phyloP scores from a whole-genome alignment of 2,888 invertebrate species.

The Hypena proboscidalis region DNA sequence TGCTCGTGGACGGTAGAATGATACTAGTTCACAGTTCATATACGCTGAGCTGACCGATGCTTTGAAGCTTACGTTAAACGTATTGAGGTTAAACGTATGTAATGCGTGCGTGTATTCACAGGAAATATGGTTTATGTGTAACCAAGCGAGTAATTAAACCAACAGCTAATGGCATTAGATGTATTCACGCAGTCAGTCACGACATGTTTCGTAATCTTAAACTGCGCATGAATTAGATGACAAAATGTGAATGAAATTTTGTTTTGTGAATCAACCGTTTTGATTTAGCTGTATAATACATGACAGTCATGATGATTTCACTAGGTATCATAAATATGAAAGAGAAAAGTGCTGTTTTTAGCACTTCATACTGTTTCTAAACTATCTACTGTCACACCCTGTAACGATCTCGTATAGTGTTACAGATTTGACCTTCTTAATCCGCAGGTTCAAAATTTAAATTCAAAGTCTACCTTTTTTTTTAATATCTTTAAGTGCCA shows the following conservation, averaged over 20 bases:
- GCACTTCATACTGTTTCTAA: neutral
- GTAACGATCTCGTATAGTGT: neutral
- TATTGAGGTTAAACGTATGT: slow-evolving; percentile 73
- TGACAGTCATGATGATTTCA: neutral
- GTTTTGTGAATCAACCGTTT: slow-evolving; percentile 6
- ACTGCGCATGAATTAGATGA: slow-evolving; percentile 33
- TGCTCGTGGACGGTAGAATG: slow-evolving; percentile 63
- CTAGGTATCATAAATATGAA: neutral
- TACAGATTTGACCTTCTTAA: neutral
- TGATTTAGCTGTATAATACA: slow-evolving; percentile 3
- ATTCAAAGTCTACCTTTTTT: too few species aligned
- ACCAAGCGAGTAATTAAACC: slow-evolving; percentile 75
- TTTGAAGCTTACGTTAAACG: slow-evolving; percentile 74
- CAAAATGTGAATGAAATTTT: slow-evolving; percentile 32
- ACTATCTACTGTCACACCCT: neutral
- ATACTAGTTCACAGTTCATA: slow-evolving; percentile 79
- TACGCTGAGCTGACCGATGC: slow-evolving; percentile 70
- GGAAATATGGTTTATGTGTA: slow-evolving; percentile 73
- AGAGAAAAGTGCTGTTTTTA: neutral
- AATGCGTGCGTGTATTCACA: slow-evolving; percentile 53
- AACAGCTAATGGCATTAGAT: slow-evolving; percentile 63
- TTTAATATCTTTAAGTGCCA: too few species aligned
- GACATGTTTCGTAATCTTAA: slow-evolving; percentile 47
- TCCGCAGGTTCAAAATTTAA: too few species aligned
- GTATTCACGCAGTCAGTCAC: slow-evolving; percentile 48